Evolutionary conservation across 2,888 invertebrate species (phyloP), one percentile per base, ranked within the genome.

Genomic region (Eupeodes latifasciatus): DNA sequence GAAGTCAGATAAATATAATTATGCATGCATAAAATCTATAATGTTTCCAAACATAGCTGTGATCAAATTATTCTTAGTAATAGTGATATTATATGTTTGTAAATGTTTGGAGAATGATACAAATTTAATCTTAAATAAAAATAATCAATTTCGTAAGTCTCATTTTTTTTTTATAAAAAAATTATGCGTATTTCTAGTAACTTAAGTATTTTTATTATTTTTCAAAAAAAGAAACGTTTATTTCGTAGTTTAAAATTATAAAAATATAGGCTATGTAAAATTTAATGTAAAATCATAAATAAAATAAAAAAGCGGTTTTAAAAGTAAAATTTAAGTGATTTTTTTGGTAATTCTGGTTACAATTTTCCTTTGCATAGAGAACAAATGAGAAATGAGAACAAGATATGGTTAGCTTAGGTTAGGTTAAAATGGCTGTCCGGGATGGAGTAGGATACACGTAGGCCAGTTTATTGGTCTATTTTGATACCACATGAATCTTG

Each of bases 41-140:
- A 49, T 66, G 27, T 66, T 66, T 66, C 66, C 66, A 66, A 66
- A 66, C 66, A 66, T 66, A 66, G 49, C 66, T 66, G 66, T 66
- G 66, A 66, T 66, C 47, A 49, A 49, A 66, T 66, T 66, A 66
- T 66, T 66, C 49, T 66, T 66, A 66, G 49, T 47, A 66, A 47
- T 66, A 66, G 66, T 66, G 66, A 66, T 66, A 47, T 64, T 64
- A 47, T 66, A 66, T 66, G 64, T 66, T 66, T 49, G 47, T 66
- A 66, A 66, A 66, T 66, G 66, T 49, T 66, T 66, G 66, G 66
- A 27, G 27, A 66, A 66, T 49, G 14, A 66, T 66, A 49, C 12
- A 47, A 64, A 64, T 44, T 44, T 44, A 66, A 66, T 19, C n/a
- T 40, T 61, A 66, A 66, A 66, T 4, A 11, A 19, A 14, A 44